These are phyloP conservation scores for Callinectes sapidus DNA, from an alignment of 2,888 invertebrate species.

Conservation along the genomic window DNA sequence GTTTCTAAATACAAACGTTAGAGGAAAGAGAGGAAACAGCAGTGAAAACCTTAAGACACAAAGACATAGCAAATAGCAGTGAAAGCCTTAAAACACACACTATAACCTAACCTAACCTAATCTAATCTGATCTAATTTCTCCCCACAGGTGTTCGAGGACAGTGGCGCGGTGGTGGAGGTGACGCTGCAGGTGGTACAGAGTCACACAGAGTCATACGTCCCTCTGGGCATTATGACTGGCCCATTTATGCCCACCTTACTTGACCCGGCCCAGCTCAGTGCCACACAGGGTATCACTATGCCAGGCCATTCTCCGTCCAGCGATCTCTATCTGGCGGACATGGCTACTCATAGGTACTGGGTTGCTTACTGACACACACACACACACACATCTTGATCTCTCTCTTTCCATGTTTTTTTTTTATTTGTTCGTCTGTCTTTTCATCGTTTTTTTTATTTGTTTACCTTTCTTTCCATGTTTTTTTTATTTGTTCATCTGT, in stretches of 20 bases:
- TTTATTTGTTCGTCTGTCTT: no score
- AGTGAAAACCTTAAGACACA: no score
- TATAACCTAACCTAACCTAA: no score
- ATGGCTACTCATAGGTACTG: slow-evolving; percentile 62
- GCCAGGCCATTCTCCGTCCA: slow-evolving; percentile 37
- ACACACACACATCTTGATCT: not conserved
- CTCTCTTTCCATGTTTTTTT: not conserved
- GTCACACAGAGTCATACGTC: slow-evolving; percentile 42
- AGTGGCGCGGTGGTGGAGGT: slow-evolving; percentile 61
- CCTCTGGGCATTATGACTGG: slow-evolving; percentile 68
- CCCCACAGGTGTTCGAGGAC: slow-evolving; percentile 67
- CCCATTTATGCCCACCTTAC: slow-evolving; percentile 59
- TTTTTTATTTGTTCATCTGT: not conserved
- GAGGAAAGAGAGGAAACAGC: no score
- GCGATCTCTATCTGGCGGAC: slow-evolving; percentile 69
- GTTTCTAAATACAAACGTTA: no score
- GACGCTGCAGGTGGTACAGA: slow-evolving; percentile 58
- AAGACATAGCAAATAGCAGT: no score
- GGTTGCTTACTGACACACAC: not conserved
- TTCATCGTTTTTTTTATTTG: slow-evolving; percentile 16
- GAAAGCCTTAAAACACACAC: no score
- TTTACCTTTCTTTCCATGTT: not conserved
- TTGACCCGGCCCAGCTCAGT: slow-evolving; percentile 52
- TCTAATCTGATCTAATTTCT: not conserved
- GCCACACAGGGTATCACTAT: slow-evolving; percentile 60